Base-by-base conservation (phyloP, 2,888 invertebrate species). In the Agonopterix alstromeriana region DNA sequence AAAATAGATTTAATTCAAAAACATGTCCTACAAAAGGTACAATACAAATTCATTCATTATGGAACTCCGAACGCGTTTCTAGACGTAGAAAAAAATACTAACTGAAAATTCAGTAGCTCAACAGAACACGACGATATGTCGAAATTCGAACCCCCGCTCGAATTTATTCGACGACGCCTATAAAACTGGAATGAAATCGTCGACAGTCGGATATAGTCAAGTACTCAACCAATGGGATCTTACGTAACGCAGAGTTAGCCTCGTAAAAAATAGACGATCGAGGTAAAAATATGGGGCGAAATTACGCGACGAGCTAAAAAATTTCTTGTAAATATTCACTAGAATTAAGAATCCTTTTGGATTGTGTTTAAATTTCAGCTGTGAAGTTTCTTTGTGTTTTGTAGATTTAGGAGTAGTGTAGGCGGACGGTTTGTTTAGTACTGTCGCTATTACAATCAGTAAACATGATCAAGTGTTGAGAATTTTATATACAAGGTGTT, bases 81-180 rank as follows among this genome's bases (percentile, higher is more conserved):
- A 5, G 27, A 27, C 27, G 42, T 36, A 48, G 36, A 40, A 45
- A 48, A 48, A 53, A 51, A 47, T 38, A 44, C 47, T 43, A 46
- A 40, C 48, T 50, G 47, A 47, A 50, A 53, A 54, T 50, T 54
- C 50, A 50, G 45, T 47, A 47, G 45, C 41, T 46, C 43, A 48
- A 43, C 43, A 48, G 43, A 47, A 42, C 42, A 47, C 45, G 48
- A 46, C 45, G 42, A 53, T 49, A 55, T 52, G 54, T 36, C 48
- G 49, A 51, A 54, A 52, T 52, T 53, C 45, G 51, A 36, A 48
- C 17, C 27, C 45, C n/a, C 36, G 10, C 12, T 57, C 58, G 63
- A 67, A 68, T 68, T 65, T 67, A 67, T 68, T 60, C 56, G 60
- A 56, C 53, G 57, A 58, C 57, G 61, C 58, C 65, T 63, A 65